A percentile compares a stretch with the other conserved stretches of the same genome.
Conservation (phyloP, 2,797 vertebrate genomes). For the Hozukius guyotensis region DNA sequence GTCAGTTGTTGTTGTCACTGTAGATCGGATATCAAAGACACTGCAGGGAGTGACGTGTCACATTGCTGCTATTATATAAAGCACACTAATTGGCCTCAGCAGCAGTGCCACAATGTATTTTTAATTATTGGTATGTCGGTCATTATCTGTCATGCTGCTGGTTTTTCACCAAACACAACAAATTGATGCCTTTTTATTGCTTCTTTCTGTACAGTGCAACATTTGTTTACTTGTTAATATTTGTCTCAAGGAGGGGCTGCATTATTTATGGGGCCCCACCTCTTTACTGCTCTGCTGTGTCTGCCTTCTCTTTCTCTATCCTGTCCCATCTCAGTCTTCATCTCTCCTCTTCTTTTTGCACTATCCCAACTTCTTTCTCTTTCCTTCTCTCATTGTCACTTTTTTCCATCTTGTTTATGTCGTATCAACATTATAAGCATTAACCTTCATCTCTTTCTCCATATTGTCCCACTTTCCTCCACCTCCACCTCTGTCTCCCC, state of each 20-base stretch:
- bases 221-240: constrained; percentile 1
- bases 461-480: constrained; percentile 11
- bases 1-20: not conserved
- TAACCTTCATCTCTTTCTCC: not conserved
- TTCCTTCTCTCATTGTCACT: not conserved
- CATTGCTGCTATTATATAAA: not conserved
- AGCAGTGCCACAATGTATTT: not conserved
- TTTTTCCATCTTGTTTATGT: not conserved
- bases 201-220: not conserved
- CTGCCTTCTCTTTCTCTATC: not conserved
- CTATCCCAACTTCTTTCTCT: not conserved
- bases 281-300: not conserved
- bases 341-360: not conserved
- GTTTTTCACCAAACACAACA: not conserved
- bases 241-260: not conserved
- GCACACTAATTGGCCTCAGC: constrained; percentile 6
- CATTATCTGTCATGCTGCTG: not conserved
- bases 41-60: not conserved
- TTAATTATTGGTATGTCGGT: not conserved
- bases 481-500: not conserved
- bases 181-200: not conserved
- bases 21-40: not conserved
- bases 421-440: not conserved
- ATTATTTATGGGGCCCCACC: not conserved
- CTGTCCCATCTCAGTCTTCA: not conserved